These are phyloP conservation scores for Hucho hucho DNA, from an alignment of 2,113 vertebrate genomes.

Conservation along the genomic window DNA sequence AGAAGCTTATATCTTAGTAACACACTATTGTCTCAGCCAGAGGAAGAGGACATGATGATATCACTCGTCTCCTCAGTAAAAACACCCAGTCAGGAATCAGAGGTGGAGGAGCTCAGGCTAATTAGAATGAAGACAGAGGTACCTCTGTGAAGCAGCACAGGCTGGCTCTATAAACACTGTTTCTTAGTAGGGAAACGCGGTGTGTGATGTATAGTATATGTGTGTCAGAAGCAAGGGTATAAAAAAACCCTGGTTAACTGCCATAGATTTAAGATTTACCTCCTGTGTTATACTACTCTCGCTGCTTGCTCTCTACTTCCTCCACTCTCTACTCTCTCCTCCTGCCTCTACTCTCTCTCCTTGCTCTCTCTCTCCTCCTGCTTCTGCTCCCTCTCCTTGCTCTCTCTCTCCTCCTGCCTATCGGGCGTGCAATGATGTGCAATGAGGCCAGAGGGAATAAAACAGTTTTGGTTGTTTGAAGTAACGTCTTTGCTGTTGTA, in stretches of 20 bases:
- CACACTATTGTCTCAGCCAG: not conserved
- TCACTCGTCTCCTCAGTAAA: slow-evolving; percentile 1
- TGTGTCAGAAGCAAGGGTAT: slow-evolving; percentile 35
- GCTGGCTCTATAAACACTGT: slow-evolving; percentile 57
- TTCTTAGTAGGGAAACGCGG: slow-evolving; percentile 28
- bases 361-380: no score
- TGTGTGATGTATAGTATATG: slow-evolving; percentile 20
- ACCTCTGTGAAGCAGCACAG: slow-evolving; percentile 62
- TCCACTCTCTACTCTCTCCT: no score
- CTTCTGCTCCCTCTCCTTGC: no score
- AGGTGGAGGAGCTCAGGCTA: slow-evolving; percentile 21
- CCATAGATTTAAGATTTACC: slow-evolving; percentile 21
- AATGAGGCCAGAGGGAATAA: no score
- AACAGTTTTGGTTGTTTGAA: no score
- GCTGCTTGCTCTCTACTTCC: no score
- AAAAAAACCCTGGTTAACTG: slow-evolving; percentile 25
- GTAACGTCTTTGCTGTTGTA: no score
- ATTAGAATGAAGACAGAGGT: slow-evolving; percentile 56
- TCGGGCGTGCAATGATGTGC: no score
- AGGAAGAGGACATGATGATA: not conserved
- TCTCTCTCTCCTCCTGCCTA: no score
- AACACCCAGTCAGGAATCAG: slow-evolving; percentile 17
- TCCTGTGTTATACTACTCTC: no score
- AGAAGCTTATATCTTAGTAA: not conserved
- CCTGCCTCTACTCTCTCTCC: no score